Evolutionary conservation across 2,888 invertebrate species (phyloP).

Genomic region (Busseola fusca): DNA sequence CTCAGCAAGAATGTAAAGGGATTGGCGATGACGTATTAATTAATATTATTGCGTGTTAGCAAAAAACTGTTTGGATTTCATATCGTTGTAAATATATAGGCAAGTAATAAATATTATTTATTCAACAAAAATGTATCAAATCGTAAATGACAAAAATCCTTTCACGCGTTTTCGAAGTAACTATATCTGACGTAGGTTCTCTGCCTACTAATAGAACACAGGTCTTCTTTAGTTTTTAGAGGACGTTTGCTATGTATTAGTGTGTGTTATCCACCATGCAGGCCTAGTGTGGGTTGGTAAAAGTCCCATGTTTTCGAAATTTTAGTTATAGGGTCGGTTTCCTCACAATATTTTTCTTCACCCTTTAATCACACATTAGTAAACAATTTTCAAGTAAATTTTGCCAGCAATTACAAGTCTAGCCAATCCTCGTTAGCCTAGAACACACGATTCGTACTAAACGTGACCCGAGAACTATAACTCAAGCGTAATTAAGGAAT

Average conservation of each 20-base stretch:
- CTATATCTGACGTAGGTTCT: not conserved
- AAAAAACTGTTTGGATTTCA: not conserved
- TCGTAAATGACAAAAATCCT: no score
- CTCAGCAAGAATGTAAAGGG: not conserved
- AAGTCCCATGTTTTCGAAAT: not conserved
- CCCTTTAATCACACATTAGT: not conserved
- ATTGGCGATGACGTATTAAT: not conserved
- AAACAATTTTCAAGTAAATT: not conserved
- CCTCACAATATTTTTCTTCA: not conserved
- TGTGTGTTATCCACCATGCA: no score
- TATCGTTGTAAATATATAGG: not conserved
- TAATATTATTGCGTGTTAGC: not conserved
- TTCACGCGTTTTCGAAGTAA: not conserved
- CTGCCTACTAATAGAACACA: no score
- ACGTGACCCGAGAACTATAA: conserved; percentile 33
- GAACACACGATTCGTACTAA: conserved; percentile 30
- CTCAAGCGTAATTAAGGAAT: conserved; percentile 57
- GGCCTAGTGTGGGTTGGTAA: not conserved
- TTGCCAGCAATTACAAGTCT: conserved; percentile 9
- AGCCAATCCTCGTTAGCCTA: conserved; percentile 36
- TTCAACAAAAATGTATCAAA: not conserved
- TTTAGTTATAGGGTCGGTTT: not conserved
- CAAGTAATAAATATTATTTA: not conserved
- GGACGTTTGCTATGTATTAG: no score
- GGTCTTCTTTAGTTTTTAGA: no score